A percentile compares a stretch with the other conserved stretches of the same genome.
These are phyloP conservation scores for Siphlonurus alternatus DNA, from an alignment of 2,888 invertebrate species.

Conservation along the genomic window DNA sequence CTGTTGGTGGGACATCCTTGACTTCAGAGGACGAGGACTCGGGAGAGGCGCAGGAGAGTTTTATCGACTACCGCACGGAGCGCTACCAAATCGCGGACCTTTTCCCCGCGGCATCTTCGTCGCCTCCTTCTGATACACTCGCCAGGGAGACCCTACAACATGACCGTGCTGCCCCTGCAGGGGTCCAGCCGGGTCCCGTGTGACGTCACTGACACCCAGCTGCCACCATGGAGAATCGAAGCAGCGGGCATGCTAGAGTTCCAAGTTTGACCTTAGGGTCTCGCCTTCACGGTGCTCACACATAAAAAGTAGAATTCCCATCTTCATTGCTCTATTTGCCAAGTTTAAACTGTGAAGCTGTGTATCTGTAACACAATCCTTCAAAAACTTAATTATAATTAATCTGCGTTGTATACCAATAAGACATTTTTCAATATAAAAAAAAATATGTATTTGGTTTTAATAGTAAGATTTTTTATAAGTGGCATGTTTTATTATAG, in stretches of 20 bases:
- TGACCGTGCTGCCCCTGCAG: neutral
- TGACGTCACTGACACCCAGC: neutral
- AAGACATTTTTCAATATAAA: no score
- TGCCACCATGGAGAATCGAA: neutral
- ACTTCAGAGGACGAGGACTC: neutral
- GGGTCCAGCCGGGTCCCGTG: neutral
- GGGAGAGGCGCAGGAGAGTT: neutral
- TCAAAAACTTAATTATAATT: no score
- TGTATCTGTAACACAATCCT: no score
- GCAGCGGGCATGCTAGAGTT: neutral
- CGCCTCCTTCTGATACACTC: neutral
- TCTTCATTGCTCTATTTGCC: no score
- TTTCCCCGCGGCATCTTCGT: neutral
- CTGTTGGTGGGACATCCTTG: neutral
- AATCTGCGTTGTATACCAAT: no score
- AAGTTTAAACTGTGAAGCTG: no score
- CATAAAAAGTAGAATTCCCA: no score
- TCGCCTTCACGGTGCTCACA: no score
- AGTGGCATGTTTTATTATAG: no score
- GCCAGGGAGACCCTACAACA: neutral
- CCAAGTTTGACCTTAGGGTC: neutral
- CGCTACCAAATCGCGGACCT: conserved; percentile 1
- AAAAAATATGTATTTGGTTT: no score
- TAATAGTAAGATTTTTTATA: no score
- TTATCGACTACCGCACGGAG: conserved; percentile 1